Conservation (phyloP, 2,797 vertebrate species). For the Loriculus beryllinus region DNA sequence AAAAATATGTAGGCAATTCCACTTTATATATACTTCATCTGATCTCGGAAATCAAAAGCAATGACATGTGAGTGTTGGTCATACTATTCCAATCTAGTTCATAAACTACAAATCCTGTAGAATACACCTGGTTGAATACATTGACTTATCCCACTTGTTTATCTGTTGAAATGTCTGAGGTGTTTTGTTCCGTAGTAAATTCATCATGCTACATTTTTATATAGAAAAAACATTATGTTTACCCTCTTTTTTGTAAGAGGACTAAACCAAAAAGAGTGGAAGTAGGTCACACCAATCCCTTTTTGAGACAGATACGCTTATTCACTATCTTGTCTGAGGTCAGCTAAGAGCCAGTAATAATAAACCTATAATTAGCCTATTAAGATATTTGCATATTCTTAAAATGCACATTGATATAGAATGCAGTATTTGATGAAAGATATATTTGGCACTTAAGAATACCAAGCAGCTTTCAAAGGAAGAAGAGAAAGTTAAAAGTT, state of each 20-base stretch:
- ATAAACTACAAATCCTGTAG: background rate
- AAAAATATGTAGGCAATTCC: background rate
- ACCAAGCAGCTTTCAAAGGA: background rate
- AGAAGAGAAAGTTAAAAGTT: background rate
- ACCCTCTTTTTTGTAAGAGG: background rate
- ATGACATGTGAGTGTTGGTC: background rate
- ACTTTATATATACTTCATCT: background rate
- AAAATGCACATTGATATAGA: background rate
- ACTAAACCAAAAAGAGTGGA: background rate
- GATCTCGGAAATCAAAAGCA: background rate
- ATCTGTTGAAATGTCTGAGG: background rate
- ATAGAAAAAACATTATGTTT: background rate
- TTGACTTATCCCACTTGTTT: background rate
- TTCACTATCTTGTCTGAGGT: background rate
- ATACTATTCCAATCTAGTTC: background rate
- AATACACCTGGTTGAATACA: background rate
- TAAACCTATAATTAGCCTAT: background rate
- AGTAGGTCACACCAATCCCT: background rate
- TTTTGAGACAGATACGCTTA: background rate
- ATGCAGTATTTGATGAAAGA: background rate
- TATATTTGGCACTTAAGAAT: background rate
- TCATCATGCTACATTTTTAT: background rate
- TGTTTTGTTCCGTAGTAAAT: background rate
- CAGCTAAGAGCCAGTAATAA: background rate
- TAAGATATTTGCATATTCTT: background rate